Evolutionary conservation across 2,113 vertebrate species (phyloP).

Genomic region (Callorhinus ursinus): DNA sequence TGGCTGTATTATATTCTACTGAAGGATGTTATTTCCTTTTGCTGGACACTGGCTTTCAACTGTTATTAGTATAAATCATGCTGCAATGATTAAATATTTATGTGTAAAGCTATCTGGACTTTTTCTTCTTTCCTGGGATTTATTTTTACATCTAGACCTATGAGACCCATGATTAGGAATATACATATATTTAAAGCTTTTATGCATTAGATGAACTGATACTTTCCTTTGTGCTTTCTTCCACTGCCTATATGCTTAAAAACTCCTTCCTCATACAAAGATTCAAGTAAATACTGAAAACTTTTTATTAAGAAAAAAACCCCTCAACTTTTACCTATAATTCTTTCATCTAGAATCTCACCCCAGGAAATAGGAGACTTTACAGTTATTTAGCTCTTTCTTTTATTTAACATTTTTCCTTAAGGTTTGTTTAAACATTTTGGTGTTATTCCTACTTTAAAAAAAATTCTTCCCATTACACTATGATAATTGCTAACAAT

Average conservation of each 20-base stretch:
- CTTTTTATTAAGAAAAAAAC: neutral
- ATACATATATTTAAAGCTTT: neutral
- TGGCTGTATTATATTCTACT: neutral
- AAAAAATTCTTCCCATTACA: neutral
- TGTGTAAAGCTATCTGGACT: neutral
- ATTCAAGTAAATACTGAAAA: neutral
- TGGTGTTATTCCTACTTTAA: neutral
- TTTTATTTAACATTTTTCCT: neutral
- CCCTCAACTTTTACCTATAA: neutral
- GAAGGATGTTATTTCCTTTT: neutral
- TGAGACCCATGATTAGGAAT: neutral
- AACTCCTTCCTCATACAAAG: neutral
- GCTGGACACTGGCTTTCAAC: neutral
- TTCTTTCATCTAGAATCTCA: slow-evolving; percentile 31
- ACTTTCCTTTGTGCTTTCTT: neutral
- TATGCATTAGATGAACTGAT: neutral
- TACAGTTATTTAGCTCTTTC: neutral
- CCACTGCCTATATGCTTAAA: neutral
- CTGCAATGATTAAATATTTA: neutral
- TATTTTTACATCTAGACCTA: neutral
- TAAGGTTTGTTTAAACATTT: slow-evolving; percentile 8
- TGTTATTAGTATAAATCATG: neutral
- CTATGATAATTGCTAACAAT: neutral
- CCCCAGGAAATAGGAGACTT: neutral
- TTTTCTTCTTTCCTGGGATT: neutral